Evolutionary conservation across 1,140 invertebrate genomes (phyloP).

Genomic region (Drosophila sulfurigaster): DNA sequence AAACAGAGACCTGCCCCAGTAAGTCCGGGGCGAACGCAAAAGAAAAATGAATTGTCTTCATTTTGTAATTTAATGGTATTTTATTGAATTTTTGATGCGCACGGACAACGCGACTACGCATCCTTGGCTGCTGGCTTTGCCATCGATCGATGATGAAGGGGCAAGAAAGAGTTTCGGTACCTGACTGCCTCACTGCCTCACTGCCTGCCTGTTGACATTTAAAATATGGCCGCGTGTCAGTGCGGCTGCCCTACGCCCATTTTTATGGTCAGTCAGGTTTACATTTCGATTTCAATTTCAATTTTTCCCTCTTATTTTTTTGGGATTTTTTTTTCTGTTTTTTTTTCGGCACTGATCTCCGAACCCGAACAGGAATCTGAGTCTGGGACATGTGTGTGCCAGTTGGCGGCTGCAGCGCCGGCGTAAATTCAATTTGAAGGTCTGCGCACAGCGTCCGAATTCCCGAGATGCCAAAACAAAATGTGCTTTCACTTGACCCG

Average conservation of each 20-base stretch:
- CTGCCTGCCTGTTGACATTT: slow-evolving; percentile 74
- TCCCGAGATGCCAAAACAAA: slow-evolving; percentile 51
- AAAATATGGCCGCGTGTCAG: slow-evolving; percentile 84
- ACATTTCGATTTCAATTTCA: slow-evolving; percentile 78
- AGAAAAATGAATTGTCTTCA: slow-evolving; percentile 81
- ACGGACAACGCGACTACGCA: slow-evolving; percentile 59
- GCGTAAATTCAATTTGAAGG: slow-evolving; percentile 83
- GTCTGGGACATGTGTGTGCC: slow-evolving; percentile 3
- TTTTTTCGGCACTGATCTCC: slow-evolving; percentile 52
- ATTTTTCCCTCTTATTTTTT: slow-evolving; percentile 42
- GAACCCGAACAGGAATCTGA: slow-evolving; percentile 21
- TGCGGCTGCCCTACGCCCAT: slow-evolving; percentile 82
- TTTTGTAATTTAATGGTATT: slow-evolving; percentile 84
- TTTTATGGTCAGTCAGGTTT: slow-evolving; percentile 77
- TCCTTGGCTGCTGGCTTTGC: slow-evolving; percentile 59
- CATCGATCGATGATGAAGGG: neutral
- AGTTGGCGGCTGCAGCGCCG: slow-evolving; percentile 11
- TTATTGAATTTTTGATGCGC: slow-evolving; percentile 82
- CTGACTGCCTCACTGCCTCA: slow-evolving; percentile 26
- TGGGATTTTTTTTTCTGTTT: too few relatives aligned
- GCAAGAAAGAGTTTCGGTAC: neutral
- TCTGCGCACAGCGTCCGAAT: slow-evolving; percentile 50
- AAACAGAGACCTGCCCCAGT: slow-evolving; percentile 20
- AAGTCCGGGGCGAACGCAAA: slow-evolving; percentile 22
- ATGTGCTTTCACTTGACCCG: slow-evolving; percentile 84